Evolutionary conservation across 2,888 invertebrate species (phyloP), one percentile per base, ranked within the genome.

Genomic region (Tortrix viridana): DNA sequence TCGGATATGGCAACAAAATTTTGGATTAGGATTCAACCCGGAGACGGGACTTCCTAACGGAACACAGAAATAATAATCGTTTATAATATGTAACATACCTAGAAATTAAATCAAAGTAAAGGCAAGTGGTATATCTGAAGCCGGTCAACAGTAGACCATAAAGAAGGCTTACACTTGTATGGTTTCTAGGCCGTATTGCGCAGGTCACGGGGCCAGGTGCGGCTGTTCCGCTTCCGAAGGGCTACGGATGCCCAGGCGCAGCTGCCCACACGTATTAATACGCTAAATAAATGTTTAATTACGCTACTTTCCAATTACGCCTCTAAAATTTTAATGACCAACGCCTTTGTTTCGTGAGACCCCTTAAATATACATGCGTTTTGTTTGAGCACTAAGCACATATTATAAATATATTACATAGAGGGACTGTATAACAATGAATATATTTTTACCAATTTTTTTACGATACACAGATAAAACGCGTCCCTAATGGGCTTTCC

Each of bases 181-280:
- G 90, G 89, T 74, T 88, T 87, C 78, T 77, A 77, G 89, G 88
- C 89, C 84, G 82, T 76, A 66, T 74, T 41, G 41, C 41, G 41
- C 41, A 80, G 82, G 86, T 80, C 82, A 81, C 69, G 74, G 69
- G 77, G 82, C 84, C 90, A 90, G 88, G 85, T 90, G 89, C 75
- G 67, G 67, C 38, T 69, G 77, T 83, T 78, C 82, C 79, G 81
- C 84, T 87, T 89, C 90, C 89, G 89, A 80, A 88, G 87, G 88
- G 88, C 73, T 55, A 38, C 57, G 55, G 32, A 32, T 38, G 70
- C 54, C 48, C 65, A 63, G 64, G 32, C 32, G 57, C 63, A 63
- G 63, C 63, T 58, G 63, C 38, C 23, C 62, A 46, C 16, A 56
- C 62, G 41, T 43, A 20, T 48, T 41, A 41, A 38, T 53, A 53